Percentiles rank a stretch among this genome's conserved stretches.
These are phyloP conservation scores for Diuraphis noxia DNA, from an alignment of 1,140 invertebrate genomes.

Conservation along the genomic window DNA sequence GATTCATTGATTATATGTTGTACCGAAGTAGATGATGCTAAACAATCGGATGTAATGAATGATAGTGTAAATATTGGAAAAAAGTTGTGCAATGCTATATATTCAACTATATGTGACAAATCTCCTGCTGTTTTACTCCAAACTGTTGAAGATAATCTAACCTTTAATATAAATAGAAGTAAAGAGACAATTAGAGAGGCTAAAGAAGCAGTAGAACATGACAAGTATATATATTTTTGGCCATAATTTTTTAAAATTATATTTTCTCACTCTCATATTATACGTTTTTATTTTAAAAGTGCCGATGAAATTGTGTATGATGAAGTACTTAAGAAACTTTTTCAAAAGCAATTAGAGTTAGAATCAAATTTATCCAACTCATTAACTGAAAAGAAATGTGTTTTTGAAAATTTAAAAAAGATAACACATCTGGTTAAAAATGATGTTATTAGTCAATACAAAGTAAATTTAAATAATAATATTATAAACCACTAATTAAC, in stretches of 20 bases:
- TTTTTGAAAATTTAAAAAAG: neutral
- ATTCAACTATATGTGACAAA: neutral
- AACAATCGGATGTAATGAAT: conserved; percentile 7
- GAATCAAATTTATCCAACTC: conserved; percentile 1
- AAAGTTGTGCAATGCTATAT: conserved; percentile 22
- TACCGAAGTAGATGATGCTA: conserved; percentile 13
- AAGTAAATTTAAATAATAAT: neutral
- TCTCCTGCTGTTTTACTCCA: conserved; percentile 5
- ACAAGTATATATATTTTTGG: neutral
- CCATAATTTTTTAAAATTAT: neutral
- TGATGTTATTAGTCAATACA: conserved; percentile 8
- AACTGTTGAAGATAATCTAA: conserved; percentile 13
- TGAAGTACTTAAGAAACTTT: neutral
- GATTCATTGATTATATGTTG: conserved; percentile 29
- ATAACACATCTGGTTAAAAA: neutral
- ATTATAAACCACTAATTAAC: neutral
- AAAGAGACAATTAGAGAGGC: neutral
- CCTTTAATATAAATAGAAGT: neutral
- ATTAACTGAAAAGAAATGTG: neutral
- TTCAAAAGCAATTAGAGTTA: neutral
- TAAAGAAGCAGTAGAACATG: neutral
- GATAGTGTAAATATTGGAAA: conserved; percentile 6
- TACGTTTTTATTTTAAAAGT: neutral
- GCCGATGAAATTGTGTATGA: neutral
- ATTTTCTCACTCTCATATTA: neutral